Conservation (phyloP, 1,140 invertebrate species). For the Thaumatotibia leucotreta region DNA sequence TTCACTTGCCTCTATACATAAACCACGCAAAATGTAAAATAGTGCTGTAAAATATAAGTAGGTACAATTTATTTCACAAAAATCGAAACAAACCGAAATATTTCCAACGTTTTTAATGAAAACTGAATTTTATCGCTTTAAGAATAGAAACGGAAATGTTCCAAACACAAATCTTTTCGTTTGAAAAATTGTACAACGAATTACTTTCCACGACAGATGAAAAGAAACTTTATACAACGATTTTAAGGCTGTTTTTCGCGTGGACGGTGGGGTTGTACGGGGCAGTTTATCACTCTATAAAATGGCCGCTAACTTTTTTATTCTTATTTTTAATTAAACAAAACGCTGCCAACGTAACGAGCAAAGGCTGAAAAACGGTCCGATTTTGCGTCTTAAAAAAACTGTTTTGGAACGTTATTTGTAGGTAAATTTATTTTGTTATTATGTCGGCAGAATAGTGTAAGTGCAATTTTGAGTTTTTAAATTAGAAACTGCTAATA, state of each 20-base stretch:
- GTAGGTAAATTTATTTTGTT: not conserved
- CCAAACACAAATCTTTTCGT: slow-evolving; percentile 50
- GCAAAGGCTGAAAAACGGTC: slow-evolving; percentile 37
- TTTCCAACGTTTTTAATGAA: slow-evolving; percentile 26
- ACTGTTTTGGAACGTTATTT: not conserved
- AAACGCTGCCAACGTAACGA: slow-evolving; percentile 46
- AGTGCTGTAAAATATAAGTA: not conserved
- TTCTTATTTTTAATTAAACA: slow-evolving; percentile 71
- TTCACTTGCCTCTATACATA: too few species aligned
- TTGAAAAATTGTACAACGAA: slow-evolving; percentile 37
- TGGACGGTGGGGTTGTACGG: slow-evolving; percentile 17
- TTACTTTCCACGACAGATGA: slow-evolving; percentile 16
- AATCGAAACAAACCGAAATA: not conserved
- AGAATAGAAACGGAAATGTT: slow-evolving; percentile 63
- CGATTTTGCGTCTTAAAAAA: slow-evolving; percentile 22
- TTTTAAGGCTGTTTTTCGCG: slow-evolving; percentile 32
- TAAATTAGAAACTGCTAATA: not conserved
- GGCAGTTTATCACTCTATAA: slow-evolving; percentile 64
- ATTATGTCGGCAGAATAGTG: not conserved
- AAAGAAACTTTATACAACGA: slow-evolving; percentile 24
- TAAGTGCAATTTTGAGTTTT: not conserved
- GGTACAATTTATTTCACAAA: not conserved
- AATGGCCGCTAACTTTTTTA: slow-evolving; percentile 59
- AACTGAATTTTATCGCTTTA: slow-evolving; percentile 55
- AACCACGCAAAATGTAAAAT: not conserved